Conservation (phyloP, 2,888 invertebrate species). For the Anoncus sp. region DNA sequence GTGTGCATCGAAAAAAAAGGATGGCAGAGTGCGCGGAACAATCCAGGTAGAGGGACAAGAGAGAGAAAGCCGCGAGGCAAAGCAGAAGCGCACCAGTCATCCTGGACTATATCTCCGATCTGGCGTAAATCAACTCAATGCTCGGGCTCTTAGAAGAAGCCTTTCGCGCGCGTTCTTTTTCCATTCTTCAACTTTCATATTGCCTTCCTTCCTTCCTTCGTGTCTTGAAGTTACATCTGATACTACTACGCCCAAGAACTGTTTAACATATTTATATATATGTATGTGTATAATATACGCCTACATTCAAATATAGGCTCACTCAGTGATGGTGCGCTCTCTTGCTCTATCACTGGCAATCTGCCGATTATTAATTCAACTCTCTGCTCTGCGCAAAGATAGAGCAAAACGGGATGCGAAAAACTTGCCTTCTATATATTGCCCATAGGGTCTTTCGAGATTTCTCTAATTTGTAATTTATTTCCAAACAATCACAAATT, state of each 20-base stretch:
- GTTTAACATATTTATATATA: conserved; percentile 22
- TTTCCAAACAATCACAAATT: too few species aligned
- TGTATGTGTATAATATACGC: conserved; percentile 38
- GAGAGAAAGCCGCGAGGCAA: conserved; percentile 66
- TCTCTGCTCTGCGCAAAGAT: conserved; percentile 58
- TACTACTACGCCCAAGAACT: conserved; percentile 46
- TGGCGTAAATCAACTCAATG: conserved; percentile 82
- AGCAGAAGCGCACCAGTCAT: conserved; percentile 73
- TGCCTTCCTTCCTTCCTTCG: conserved; percentile 70
- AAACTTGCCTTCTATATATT: conserved; percentile 66
- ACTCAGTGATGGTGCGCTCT: conserved; percentile 45
- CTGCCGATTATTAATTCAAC: conserved; percentile 81
- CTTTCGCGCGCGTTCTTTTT: conserved; percentile 70
- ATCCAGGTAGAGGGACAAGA: conserved; percentile 62
- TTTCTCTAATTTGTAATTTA: too few species aligned
- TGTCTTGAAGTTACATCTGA: conserved; percentile 40
- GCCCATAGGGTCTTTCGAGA: too few species aligned
- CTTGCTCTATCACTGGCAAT: conserved; percentile 76
- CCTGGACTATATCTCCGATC: conserved; percentile 80
- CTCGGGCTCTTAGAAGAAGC: conserved; percentile 79
- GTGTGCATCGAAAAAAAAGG: conserved; percentile 18
- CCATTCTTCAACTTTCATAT: conserved; percentile 76
- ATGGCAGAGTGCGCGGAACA: conserved; percentile 19
- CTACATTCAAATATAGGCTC: conserved; percentile 14
- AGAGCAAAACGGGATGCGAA: conserved; percentile 45